Evolutionary conservation across 2,888 invertebrate species (phyloP).

Genomic region (Hydraecia micacea): DNA sequence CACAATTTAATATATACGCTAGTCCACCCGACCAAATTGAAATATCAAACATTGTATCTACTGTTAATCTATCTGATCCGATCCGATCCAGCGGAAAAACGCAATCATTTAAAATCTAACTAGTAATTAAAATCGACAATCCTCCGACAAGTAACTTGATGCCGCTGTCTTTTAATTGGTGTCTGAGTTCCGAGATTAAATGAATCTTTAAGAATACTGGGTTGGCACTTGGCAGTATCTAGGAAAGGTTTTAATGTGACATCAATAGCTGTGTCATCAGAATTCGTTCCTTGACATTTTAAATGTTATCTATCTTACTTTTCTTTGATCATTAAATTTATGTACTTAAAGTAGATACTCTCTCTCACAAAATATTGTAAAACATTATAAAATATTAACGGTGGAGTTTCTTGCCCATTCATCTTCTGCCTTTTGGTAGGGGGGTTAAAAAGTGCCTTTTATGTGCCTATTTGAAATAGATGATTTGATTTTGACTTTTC

Average conservation of each 20-base stretch:
- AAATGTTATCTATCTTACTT: neutral
- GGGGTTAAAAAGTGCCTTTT: neutral
- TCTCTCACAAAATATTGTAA: too few species aligned
- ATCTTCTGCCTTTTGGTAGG: neutral
- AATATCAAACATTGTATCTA: conserved; percentile 7
- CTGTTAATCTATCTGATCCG: neutral
- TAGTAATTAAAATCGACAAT: conserved; percentile 49
- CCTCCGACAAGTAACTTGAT: conserved; percentile 42
- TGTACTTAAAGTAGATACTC: neutral
- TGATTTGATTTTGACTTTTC: neutral
- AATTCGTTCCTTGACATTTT: neutral
- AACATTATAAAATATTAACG: neutral
- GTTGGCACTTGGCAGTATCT: neutral
- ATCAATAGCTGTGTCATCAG: neutral
- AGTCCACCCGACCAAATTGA: neutral
- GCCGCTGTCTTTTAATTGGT: conserved; percentile 47
- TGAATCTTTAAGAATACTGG: conserved; percentile 25
- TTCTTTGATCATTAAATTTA: conserved; percentile 11
- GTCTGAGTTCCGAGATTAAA: conserved; percentile 27
- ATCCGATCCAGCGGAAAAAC: conserved; percentile 11
- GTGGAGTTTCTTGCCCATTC: neutral
- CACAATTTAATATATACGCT: neutral
- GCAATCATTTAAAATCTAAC: conserved; percentile 32
- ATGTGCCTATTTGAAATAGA: neutral
- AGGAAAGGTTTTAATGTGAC: neutral